Base-by-base conservation (phyloP, 2,888 invertebrate species). In the Sminthurinus aureus region DNA sequence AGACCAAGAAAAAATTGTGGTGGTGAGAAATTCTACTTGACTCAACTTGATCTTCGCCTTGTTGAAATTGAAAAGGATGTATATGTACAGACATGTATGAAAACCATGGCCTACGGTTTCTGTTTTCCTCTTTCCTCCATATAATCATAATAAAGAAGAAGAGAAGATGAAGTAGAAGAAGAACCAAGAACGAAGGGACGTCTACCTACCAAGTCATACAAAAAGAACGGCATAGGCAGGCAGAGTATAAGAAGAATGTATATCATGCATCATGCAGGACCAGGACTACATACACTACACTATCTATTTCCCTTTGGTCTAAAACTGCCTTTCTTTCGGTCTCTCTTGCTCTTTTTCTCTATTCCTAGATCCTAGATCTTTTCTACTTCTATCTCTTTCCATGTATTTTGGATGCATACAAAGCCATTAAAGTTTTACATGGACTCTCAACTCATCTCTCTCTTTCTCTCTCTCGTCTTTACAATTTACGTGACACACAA, bases 381-480 rank as follows among this genome's bases (percentile, higher is more conserved):
- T n/a, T n/a, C n/a, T n/a, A n/a, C n/a, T n/a, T n/a, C n/a, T 6
- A 67, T 67, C 71, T 13, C 9, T 24, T 71, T n/a, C 20, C 20
- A 67, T 67, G n/a, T 64, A 18, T 20, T 67, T 22, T 20, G 22
- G n/a, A 20, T 67, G 67, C 67, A n/a, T n/a, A 67, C 67, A 13
- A 64, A 4, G 64, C 15, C 13, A 38, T 38, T 38, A 38, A 38
- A 38, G 38, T 38, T 38, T 38, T 38, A 38, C 38, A 38, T 38
- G 38, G 38, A 38, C 38, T 38, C 38, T 38, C 38, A 38, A 38
- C 38, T 38, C 38, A n/a, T 64, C n/a, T n/a, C n/a, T 64, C n/a
- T n/a, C 64, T 71, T 26, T 71, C 69, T 69, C 69, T 22, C 22
- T 22, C 22, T 22, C 69, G 69, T 58, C 58, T 58, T 58, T 58